phyloP scores from a whole-genome alignment of 2,888 invertebrate species.

The Eumerus sabulonum region DNA sequence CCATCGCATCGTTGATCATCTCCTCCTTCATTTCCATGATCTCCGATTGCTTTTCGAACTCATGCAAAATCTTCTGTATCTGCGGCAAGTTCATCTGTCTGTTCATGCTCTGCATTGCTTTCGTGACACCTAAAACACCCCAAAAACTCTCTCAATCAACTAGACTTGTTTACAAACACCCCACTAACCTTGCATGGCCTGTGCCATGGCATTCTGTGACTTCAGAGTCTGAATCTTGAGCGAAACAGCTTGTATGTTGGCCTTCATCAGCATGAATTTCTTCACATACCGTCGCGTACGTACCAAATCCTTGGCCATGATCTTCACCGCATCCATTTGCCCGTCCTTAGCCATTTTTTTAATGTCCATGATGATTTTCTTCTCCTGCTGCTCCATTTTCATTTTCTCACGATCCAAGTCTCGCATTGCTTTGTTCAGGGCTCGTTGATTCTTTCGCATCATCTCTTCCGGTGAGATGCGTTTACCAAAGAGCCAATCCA shows the following conservation, averaged over 20 bases:
- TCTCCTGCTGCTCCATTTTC: constrained; percentile 99
- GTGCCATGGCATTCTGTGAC: constrained; percentile 99
- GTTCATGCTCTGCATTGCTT: constrained; percentile 99
- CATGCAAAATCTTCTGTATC: constrained; percentile 97
- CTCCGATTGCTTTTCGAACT: constrained; percentile 99
- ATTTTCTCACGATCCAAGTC: constrained; percentile 96
- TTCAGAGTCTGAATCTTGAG: constrained; percentile 98
- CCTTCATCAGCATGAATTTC: constrained; percentile 99
- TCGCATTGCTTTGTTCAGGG: constrained; percentile 98
- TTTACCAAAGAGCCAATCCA: constrained; percentile 98
- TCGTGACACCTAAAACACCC: constrained; percentile 90
- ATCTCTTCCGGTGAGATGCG: constrained; percentile 98
- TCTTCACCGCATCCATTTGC: constrained; percentile 99
- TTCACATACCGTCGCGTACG: constrained; percentile 96
- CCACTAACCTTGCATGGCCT: constrained; percentile 92
- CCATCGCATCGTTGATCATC: constrained; percentile 99
- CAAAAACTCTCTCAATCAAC: too few species aligned
- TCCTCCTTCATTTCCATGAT: constrained; percentile 99
- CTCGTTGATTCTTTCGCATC: constrained; percentile 98
- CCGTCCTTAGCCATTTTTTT: constrained; percentile 99
- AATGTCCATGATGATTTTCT: constrained; percentile 98
- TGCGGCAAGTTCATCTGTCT: constrained; percentile 97
- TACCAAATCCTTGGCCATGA: constrained; percentile 99
- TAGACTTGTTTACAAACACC: background rate
- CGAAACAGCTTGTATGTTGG: constrained; percentile 98